Base-by-base conservation (phyloP, 2,113 vertebrate species). In the Monopterus albus region DNA sequence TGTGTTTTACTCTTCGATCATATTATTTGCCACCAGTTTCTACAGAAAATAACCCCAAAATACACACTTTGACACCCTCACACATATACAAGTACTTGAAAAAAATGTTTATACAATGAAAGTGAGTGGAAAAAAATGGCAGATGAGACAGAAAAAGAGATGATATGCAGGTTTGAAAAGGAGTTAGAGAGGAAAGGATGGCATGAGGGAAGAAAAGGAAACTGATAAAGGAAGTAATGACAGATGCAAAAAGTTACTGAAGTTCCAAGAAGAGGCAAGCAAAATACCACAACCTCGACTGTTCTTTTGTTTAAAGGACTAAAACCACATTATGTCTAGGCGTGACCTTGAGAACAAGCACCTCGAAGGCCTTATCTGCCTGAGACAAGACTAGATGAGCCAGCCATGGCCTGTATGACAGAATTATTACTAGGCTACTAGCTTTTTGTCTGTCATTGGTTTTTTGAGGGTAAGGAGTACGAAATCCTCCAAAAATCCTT, bases 401-500 rank as follows among this genome's bases (percentile, higher is more conserved):
- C 85, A 49, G 33, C 72, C 31, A 1, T 55, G 53, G 49, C 58
- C 79, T 13, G 39, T 55, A 1, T 65, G 65, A 78, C 69, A 82
- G 69, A 80, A 78, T 78, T 82, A 78, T 75, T 65, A 65, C 65
- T 6, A 20, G 52, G 57, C 38, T 65, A 33, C 52, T 68, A 39
- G 40, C 46, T 56, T 63, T 72, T 66, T 72, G 36, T 75, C 45
- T 59, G 59, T 50, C 25, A 14, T 31, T 65, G 78, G 26, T 53
- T 60, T 82, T 47, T 58, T 35, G 35, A 53, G 21, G 10, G 50
- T 36, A 56, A n/a, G 38, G 21, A 49, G 52, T n/a, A 13, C 72
- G 20, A 72, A 81, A 68, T 79, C 57, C 68, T 58, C 63, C 20
- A 12, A 38, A 78, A 79, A 76, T 67, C 64, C 75, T 77, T 57